Evolutionary conservation across 2,113 vertebrate species (phyloP).

Genomic region (Podiceps cristatus): DNA sequence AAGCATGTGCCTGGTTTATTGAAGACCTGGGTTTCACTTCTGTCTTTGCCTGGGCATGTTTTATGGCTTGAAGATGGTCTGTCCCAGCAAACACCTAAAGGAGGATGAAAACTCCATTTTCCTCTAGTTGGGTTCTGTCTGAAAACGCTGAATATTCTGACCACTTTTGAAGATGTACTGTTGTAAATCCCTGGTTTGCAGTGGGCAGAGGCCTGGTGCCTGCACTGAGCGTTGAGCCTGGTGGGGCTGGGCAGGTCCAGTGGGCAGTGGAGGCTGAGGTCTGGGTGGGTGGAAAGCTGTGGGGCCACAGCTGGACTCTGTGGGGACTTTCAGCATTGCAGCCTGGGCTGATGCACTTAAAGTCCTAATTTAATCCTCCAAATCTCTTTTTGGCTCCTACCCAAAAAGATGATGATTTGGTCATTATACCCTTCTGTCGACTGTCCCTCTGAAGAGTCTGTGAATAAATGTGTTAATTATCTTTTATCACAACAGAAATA

Average conservation of each 20-base stretch:
- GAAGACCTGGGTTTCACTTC: not conserved
- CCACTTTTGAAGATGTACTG: not conserved
- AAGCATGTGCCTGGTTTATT: not conserved
- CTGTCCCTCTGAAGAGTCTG: not conserved
- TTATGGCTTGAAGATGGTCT: not conserved
- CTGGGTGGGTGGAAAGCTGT: fast-evolving
- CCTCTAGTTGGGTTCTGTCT: not conserved
- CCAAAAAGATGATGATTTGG: not conserved
- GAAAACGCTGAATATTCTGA: not conserved
- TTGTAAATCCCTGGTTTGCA: not conserved
- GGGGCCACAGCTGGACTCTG: no score
- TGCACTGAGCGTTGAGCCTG: fast-evolving
- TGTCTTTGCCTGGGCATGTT: not conserved
- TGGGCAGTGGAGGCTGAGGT: not conserved
- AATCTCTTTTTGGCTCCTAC: not conserved
- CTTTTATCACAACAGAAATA: not conserved
- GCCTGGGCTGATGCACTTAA: not conserved
- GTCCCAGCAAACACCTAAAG: not conserved
- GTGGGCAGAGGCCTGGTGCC: no score
- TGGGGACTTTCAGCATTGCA: no score
- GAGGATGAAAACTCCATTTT: not conserved
- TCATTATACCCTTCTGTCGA: not conserved
- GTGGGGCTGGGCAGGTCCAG: not conserved
- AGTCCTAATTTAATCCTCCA: not conserved
- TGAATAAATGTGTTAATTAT: not conserved